Percentiles rank a stretch among this genome's conserved stretches.
Evolutionary conservation across 1,140 invertebrate species (phyloP).

Genomic region (Sycophila sp.): DNA sequence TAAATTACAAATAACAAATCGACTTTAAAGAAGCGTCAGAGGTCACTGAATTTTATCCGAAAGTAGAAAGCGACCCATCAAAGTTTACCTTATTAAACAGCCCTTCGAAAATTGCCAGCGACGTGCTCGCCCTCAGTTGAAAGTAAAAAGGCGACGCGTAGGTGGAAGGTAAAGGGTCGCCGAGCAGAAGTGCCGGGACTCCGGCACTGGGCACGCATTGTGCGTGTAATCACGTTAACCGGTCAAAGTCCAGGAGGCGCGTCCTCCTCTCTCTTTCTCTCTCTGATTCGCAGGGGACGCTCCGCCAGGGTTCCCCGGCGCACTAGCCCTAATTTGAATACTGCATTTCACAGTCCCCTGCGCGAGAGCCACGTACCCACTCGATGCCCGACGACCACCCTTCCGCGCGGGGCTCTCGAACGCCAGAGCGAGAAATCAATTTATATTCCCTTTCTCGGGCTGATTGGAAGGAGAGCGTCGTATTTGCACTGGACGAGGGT

Average conservation of each 20-base stretch:
- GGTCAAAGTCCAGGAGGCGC: slow-evolving; percentile 49
- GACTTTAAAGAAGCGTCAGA: too few species aligned
- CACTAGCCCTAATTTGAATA: slow-evolving; percentile 52
- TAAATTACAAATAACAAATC: too few species aligned
- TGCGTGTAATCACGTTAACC: slow-evolving; percentile 61
- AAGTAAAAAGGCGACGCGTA: neutral
- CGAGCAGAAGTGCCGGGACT: too few species aligned
- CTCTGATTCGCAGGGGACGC: slow-evolving; percentile 38
- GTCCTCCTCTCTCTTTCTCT: slow-evolving; percentile 34
- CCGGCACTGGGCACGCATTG: slow-evolving; percentile 56
- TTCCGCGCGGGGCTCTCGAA: neutral
- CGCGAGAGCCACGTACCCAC: too few species aligned
- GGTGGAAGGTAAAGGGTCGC: slow-evolving; percentile 42
- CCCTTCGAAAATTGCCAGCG: too few species aligned
- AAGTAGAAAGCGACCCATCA: too few species aligned
- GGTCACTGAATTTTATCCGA: too few species aligned
- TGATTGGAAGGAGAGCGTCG: neutral
- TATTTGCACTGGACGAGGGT: neutral
- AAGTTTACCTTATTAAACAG: too few species aligned
- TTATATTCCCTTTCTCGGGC: slow-evolving; percentile 26
- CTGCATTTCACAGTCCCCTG: slow-evolving; percentile 45
- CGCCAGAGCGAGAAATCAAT: slow-evolving; percentile 32
- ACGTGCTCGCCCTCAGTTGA: neutral
- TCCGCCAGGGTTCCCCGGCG: slow-evolving; percentile 43
- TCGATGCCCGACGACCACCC: too few species aligned